Conservation (phyloP, 2,113 vertebrate genomes). For the Hypocryptadius cinnamomeus region DNA sequence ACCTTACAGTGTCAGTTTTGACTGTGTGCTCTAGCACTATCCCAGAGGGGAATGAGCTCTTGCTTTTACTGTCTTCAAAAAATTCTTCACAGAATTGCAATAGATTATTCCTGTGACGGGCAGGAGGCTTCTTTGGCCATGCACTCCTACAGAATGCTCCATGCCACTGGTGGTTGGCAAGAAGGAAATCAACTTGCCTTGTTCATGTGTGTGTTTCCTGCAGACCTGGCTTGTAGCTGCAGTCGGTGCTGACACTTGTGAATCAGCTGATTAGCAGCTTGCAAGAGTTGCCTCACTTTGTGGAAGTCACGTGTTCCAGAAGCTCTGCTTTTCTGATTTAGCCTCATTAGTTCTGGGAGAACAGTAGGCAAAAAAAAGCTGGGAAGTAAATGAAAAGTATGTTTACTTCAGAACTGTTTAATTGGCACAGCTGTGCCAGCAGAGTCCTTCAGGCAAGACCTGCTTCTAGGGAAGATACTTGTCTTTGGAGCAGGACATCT, state of each 20-base stretch:
- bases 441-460: neutral
- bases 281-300: neutral
- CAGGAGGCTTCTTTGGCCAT: neutral
- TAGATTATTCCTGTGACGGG: neutral
- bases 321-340: neutral
- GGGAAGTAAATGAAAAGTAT: neutral
- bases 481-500: neutral
- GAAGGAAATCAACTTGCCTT: neutral
- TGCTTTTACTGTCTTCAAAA: neutral
- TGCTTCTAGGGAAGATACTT: neutral
- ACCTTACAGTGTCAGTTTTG: neutral
- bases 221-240: neutral
- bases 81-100: neutral
- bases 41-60: neutral
- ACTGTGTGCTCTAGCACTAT: neutral
- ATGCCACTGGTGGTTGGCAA: neutral
- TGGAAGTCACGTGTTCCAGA: neutral
- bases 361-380: neutral
- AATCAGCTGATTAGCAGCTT: neutral
- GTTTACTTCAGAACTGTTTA: neutral
- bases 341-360: neutral
- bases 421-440: neutral
- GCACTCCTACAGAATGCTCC: neutral
- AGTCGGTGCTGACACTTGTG: fast-evolving
- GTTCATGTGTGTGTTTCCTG: neutral